Evolutionary conservation across 2,888 invertebrate species (phyloP), one percentile per base, ranked within the genome.

Genomic region (Kryphioiulus occultus): DNA sequence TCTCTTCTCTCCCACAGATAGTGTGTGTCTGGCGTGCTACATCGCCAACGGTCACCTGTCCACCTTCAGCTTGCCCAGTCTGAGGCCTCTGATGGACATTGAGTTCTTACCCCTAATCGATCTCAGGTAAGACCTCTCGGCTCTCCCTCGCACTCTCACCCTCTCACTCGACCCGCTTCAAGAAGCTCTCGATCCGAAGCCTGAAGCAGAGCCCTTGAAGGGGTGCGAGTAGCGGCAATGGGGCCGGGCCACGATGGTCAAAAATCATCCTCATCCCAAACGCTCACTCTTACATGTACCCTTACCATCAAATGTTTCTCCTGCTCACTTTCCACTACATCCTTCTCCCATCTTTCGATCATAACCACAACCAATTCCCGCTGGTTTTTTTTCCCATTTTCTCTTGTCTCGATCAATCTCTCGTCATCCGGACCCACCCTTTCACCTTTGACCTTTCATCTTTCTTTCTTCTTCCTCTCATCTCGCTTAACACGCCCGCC

Each of bases 21-120:
- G 97, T 92, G 96, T 97, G 91, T 98, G 98, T 93, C 94, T 99
- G 91, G 95, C 97, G 90, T 97, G 96, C 93, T 99, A 98, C 94
- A 94, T 97, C 91, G 98, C 98, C 89, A 98, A 96, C 93, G 98
- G 99, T 88, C 97, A 97, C 93, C 93, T 99, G 91, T 94, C 95
- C 91, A 96, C 97, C 89, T 97, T 97, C 94, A 98, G 97, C 93
- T 94, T 99, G 92, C 99, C 99, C 89, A 98, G 98, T 92, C 94
- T 99, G 91, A 95, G 97, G 92, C 96, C 96, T 90, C 94, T 99
- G 90, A 94, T 98, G 91, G 97, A 98, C 93, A 95, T 97, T 89
- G 97, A 98, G 93, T 98, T 99, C 94, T 94, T 99, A 91, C 98
- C 98, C 89, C 94, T 97, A 90, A 95, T 96, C 90, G 98, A 98